Base-by-base conservation (phyloP, 1,140 invertebrate genomes). In the Brachionus asplanchnoidis region DNA sequence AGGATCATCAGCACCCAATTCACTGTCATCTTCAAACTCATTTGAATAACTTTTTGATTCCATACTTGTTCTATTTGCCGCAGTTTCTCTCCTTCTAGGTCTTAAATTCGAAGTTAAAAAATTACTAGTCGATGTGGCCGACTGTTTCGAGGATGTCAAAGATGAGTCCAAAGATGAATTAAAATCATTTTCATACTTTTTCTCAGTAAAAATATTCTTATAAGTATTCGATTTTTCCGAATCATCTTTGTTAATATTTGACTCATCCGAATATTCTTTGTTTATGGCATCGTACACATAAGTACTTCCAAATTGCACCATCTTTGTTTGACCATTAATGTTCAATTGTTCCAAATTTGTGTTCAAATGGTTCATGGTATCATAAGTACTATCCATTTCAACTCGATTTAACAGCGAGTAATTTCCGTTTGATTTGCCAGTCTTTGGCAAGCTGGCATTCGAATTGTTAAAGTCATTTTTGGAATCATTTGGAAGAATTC, bases 361-460 rank as follows among this genome's bases (percentile, higher is more conserved):
- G 28, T 77, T 77, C 26, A 82, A 82, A 82, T 68, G 20, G 36
- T 82, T 82, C 79, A 82, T 82, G 4, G 79, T 82, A 46, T 82
- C 65, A 40, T 28, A 65, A 12, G 79, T 82, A 44, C 79, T 82
- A 44, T 82, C 79, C 65, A 82, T 82, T 82, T 82, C 79, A 32
- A 82, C 79, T 82, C 23, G 14, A n/a, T 82, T 82, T 6, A 82
- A 28, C 53, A 82, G 20, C 1, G 79, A 65, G 11, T 20, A 77
- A 77, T 77, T 77, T 50, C 70, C 40, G 5, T 17, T 42, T 32
- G 73, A 50, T 77, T 50, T 77, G 9, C 8, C 20, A 53, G 42
- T 46, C 20, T 77, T 77, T 46, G 26, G 17, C 46, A 77, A 46
- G 26, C 73, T 77, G 11, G 5, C 3, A 23, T 36, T 42, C 20